A percentile compares a stretch with the other conserved stretches of the same genome.
These are phyloP conservation scores for Fulica atra DNA, from an alignment of 2,113 vertebrate species.

Conservation along the genomic window DNA sequence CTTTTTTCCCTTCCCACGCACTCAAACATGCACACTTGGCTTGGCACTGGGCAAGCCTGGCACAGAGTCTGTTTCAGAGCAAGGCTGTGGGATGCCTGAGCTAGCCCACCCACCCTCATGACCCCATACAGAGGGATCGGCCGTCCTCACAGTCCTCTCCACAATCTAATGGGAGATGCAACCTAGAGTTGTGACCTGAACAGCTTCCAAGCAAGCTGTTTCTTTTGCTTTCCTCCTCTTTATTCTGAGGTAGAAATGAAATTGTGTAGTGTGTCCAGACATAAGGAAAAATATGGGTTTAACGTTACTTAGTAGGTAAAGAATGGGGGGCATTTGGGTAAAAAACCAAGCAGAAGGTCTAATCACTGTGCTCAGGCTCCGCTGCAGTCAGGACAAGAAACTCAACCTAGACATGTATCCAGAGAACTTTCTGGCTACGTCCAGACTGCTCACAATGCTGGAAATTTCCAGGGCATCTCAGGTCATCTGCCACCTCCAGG, in stretches of 20 bases:
- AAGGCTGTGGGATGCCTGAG: background rate
- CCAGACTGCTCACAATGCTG: fast-evolving
- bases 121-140: background rate
- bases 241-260: background rate
- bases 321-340: background rate
- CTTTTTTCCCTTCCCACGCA: background rate
- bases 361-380: background rate
- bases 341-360: background rate
- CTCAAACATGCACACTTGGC: background rate
- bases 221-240: background rate
- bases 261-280: background rate
- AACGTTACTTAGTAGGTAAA: background rate
- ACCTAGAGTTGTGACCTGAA: background rate
- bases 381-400: background rate
- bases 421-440: background rate
- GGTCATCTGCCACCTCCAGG: background rate
- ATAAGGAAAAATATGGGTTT: background rate
- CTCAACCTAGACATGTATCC: background rate
- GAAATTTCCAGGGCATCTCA: background rate
- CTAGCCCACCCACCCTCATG: background rate
- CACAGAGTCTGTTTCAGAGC: background rate
- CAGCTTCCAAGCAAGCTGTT: background rate
- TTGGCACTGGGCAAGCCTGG: background rate
- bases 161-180: background rate
- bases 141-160: background rate